These are phyloP conservation scores for Eudasyphora cyanicolor DNA, from an alignment of 2,888 invertebrate species.

Conservation along the genomic window DNA sequence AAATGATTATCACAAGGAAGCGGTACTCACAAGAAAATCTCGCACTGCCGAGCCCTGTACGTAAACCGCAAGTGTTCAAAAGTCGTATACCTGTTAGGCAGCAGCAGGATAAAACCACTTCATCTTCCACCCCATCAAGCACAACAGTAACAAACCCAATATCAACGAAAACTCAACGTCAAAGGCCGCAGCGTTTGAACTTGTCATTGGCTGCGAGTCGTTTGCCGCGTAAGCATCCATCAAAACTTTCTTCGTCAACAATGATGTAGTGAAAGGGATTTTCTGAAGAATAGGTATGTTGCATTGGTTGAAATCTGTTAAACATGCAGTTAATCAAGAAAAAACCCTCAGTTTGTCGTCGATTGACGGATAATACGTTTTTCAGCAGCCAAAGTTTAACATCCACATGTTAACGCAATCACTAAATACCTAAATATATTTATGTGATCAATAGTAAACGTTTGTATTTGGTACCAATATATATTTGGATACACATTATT, in stretches of 20 bases:
- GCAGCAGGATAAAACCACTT: neutral
- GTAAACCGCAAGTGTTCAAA: neutral
- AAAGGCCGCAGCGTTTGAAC: slow-evolving; percentile 18
- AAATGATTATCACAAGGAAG: slow-evolving; percentile 73
- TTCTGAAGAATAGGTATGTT: neutral
- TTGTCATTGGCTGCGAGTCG: slow-evolving; percentile 1
- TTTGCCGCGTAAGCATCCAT: neutral
- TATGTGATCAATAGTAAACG: no score
- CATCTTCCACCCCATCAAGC: neutral
- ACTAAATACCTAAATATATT: no score
- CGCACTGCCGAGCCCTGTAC: neutral
- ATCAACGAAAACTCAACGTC: neutral
- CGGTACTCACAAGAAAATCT: slow-evolving; percentile 78
- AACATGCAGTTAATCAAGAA: no score
- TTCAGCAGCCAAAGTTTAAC: no score
- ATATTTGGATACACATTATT: no score
- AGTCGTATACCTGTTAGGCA: slow-evolving; percentile 49
- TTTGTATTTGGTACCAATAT: no score
- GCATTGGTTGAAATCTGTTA: neutral
- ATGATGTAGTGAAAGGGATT: neutral
- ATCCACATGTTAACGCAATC: no score
- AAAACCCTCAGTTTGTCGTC: no score
- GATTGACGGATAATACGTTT: no score
- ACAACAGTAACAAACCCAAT: neutral
- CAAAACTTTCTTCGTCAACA: neutral